Base-by-base conservation (phyloP, 1,140 invertebrate genomes). In the Microplitis mediator region DNA sequence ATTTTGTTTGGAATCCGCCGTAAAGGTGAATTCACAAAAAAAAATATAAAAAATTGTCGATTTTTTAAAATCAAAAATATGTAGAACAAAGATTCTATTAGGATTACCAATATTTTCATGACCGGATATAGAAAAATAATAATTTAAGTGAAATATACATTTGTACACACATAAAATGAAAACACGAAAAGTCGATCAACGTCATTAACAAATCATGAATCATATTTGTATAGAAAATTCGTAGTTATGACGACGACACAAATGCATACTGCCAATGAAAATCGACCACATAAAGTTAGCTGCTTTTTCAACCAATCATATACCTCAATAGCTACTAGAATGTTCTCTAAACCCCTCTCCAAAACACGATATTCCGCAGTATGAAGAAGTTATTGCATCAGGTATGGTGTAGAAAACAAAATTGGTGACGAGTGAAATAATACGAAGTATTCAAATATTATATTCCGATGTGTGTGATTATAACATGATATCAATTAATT, bases 301-400 rank as follows among this genome's bases (percentile, higher is more conserved):
- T 2, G 4, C 14, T 14, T 23, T 8, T 50, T 23, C 3, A 4
- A 14, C 60, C 60, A 62, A 62, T 62, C 1, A 39, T 3, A 62
- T 4, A 35, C 13, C 13, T 14, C 3, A 3, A 13, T 9, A 11
- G 35, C 11, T 4, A n/a, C 60, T 1, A 36, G 60, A 62, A 36
- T 62, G 14, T 62, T 62, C 60, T 45, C 14, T 45, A 16, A 6
- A 50, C 23, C 14, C 14, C 14, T n/a, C 13, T 50, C 39, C 62
- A 64, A 4, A 3, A 5, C 4, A 39, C 11, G 62, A 58, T 45
- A 52, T 70, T 16, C 39, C 51, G 58, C 14, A 62, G 68, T 50
- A 34, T 36, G 58, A 34, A 11, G 13, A n/a, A 16, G 6, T 45
- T 35, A 58, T 70, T 70, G 58, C 68, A 62, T 70, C 68, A 70